A percentile compares a stretch with the other conserved stretches of the same genome.
Conservation (phyloP, 2,113 vertebrate species). For the Pelecanus crispus region DNA sequence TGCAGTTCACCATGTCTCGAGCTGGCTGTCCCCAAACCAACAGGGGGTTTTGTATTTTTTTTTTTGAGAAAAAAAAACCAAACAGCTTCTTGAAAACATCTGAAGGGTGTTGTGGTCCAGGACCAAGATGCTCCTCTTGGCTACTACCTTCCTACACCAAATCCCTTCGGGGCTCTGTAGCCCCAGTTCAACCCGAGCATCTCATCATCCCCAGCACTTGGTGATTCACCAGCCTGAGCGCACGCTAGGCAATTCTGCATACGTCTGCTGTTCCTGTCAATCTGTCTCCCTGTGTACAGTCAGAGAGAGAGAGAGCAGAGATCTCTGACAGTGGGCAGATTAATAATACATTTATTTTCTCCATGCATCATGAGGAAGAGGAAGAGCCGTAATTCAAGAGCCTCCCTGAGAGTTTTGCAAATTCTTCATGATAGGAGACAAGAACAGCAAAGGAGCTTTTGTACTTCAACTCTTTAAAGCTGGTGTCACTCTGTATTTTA, state of each 20-base stretch:
- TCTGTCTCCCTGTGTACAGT: conserved; percentile 28
- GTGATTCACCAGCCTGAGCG: conserved; percentile 1
- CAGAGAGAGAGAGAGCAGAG: neutral
- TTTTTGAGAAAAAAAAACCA: neutral
- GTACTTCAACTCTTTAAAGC: neutral
- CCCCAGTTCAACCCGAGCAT: neutral
- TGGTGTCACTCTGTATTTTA: conserved; percentile 22
- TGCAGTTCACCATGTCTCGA: rapidly evolving
- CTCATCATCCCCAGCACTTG: neutral
- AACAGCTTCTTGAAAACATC: neutral
- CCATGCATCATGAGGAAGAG: conserved; percentile 42
- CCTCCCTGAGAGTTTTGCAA: conserved; percentile 41
- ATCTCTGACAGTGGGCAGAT: conserved; percentile 37
- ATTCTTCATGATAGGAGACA: conserved; percentile 29
- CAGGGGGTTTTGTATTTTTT: neutral
- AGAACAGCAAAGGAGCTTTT: conserved; percentile 7
- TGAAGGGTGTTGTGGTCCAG: neutral
- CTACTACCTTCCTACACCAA: neutral
- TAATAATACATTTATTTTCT: conserved; percentile 60
- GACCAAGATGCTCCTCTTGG: neutral
- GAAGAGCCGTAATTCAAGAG: conserved; percentile 54
- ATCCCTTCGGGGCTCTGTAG: neutral
- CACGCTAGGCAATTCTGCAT: neutral
- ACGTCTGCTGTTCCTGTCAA: conserved; percentile 11
- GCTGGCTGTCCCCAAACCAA: neutral